Evolutionary conservation across 2,888 invertebrate species (phyloP), one percentile per base, ranked within the genome.

Genomic region (Nebria brevicollis): DNA sequence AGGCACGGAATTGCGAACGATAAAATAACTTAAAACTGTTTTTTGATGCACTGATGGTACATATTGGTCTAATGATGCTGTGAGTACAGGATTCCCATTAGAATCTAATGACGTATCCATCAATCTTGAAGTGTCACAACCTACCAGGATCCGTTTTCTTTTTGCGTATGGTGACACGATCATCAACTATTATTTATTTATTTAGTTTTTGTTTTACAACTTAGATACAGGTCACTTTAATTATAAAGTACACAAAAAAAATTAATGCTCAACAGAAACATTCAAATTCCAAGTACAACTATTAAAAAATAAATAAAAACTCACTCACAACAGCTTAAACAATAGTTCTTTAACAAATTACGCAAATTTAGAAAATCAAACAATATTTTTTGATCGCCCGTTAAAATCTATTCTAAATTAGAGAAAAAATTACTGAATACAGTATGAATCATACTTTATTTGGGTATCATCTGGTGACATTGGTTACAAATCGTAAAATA

Each of bases 51-150:
- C 68, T 79, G 79, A 72, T 78, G 43, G 75, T 79, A 79, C 74
- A 68, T 43, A 79, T 74, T 68, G 79, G 73, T 75, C 66, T 79
- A 74, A 72, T 42, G 77, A 68, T 77, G 72, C 41, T 72, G 25
- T 42, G 20, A 26, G 70, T 68, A 78, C 78, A 74, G 73, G 73
- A 79, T 75, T 74, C 73, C 74, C 75, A 79, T 79, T 79, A 79
- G 79, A 13, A 54, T 79, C 74, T 79, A 79, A 79, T 68, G 79
- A 79, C 74, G 74, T 79, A 65, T 74, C 75, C 79, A 79, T 79
- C 79, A 79, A 79, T 79, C 79, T 74, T 79, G 79, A 79, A 79
- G 79, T 79, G 79, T 79, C 74, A 79, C 79, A 66, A 66, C 73
- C 74, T 66, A 66, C 73, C 15, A 15, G 73, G 79, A 79, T 79